Conservation (phyloP, 64 coral and sea anemone species). For the Hydrozoanthus tunicans region DNA sequence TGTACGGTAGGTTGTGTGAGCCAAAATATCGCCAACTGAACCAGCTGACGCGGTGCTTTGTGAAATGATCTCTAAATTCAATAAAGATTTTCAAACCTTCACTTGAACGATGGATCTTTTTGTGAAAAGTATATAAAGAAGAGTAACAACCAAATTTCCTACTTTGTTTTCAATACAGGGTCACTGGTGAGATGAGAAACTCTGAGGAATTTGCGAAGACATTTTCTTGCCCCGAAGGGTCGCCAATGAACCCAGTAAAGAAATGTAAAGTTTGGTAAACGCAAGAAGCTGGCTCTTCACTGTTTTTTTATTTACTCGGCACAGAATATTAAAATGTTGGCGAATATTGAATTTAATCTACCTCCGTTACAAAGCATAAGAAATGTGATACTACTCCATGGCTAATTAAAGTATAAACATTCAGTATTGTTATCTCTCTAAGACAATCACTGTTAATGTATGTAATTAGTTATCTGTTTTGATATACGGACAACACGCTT, state of each 20-base stretch:
- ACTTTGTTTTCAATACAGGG: not conserved
- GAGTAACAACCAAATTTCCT: not conserved
- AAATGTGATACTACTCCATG: no score
- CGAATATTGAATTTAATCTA: no score
- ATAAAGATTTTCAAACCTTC: not conserved
- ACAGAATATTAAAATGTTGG: no score
- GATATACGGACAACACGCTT: no score
- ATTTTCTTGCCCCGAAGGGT: conserved; percentile 35
- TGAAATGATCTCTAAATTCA: not conserved
- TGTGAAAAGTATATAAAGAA: not conserved
- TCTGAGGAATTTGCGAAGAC: conserved; percentile 33
- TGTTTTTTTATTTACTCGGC: not conserved
- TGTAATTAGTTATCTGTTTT: no score
- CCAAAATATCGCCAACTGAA: not conserved
- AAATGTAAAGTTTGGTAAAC: conserved; percentile 58
- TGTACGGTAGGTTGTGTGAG: conserved; percentile 9
- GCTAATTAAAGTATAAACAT: no score
- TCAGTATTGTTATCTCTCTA: no score
- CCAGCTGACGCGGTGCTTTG: not conserved
- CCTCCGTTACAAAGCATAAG: no score
- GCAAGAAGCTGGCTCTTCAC: not conserved
- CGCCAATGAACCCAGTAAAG: conserved; percentile 42
- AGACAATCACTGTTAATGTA: no score
- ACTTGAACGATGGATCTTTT: not conserved
- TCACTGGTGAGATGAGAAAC: conserved; percentile 52